Percentiles rank a stretch among this genome's conserved stretches.
phyloP scores from a whole-genome alignment of 2,113 vertebrate genomes.

The Aleadryas rufinucha region DNA sequence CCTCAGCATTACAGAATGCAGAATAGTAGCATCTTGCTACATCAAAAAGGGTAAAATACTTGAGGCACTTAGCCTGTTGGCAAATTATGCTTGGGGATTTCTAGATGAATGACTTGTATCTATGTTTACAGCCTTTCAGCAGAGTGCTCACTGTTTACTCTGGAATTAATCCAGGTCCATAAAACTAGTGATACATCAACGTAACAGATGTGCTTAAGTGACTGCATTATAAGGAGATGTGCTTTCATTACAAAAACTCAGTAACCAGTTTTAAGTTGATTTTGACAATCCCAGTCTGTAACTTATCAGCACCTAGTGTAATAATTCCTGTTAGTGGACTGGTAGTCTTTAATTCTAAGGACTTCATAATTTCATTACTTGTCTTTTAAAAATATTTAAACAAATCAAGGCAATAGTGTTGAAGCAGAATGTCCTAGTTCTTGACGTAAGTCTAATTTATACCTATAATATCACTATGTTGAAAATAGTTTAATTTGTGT shows the following conservation, averaged over 20 bases:
- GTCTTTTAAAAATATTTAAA: neutral
- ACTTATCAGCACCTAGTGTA: neutral
- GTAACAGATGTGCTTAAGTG: slow-evolving; percentile 26
- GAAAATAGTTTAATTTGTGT: neutral
- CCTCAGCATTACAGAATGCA: neutral
- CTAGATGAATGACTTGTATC: neutral
- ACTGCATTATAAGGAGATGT: slow-evolving; percentile 6
- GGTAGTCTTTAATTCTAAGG: neutral
- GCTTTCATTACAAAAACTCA: neutral
- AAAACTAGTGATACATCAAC: slow-evolving; percentile 54
- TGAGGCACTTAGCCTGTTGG: neutral
- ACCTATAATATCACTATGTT: neutral
- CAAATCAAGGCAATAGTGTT: neutral
- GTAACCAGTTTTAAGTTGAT: neutral
- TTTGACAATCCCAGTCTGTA: neutral
- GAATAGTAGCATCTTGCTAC: neutral
- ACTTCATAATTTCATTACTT: neutral
- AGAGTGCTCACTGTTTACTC: slow-evolving; percentile 58
- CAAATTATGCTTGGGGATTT: neutral
- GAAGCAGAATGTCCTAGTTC: neutral
- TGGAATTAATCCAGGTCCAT: slow-evolving; percentile 67
- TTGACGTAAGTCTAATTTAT: neutral
- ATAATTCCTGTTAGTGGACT: neutral
- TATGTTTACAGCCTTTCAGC: slow-evolving; percentile 43
- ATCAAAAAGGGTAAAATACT: neutral